phyloP scores from a whole-genome alignment of 1,140 invertebrate genomes.

The Calliopsis andreniformis region DNA sequence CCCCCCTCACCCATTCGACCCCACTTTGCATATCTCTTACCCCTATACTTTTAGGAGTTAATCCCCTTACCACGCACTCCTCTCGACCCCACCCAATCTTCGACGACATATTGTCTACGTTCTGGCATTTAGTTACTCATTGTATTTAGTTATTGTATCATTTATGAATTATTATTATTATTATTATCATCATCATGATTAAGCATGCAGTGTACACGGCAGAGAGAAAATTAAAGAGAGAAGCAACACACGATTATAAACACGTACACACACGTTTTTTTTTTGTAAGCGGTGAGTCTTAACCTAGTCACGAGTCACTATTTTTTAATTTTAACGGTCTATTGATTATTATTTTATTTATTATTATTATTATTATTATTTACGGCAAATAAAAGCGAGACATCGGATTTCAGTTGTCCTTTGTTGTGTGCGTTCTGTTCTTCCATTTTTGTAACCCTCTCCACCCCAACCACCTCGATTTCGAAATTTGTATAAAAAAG shows the following conservation, averaged over 20 bases:
- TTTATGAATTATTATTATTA: conserved; percentile 43
- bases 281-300: conserved; percentile 80
- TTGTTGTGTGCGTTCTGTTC: conserved; percentile 33
- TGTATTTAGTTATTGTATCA: conserved; percentile 55
- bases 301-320: conserved; percentile 82
- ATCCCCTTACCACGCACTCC: background rate
- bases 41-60: background rate
- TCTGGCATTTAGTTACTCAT: conserved; percentile 37
- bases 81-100: background rate
- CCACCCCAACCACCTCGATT: background rate
- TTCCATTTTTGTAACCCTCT: background rate
- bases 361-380: conserved; percentile 81
- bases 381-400: conserved; percentile 77
- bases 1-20: no score
- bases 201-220: conserved; percentile 46
- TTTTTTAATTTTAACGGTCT: conserved; percentile 78
- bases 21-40: background rate
- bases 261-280: conserved; percentile 65
- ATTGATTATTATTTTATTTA: conserved; percentile 81
- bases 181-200: conserved; percentile 52
- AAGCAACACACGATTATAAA: conserved; percentile 41
- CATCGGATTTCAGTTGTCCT: conserved; percentile 69
- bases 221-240: conserved; percentile 16
- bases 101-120: conserved; percentile 2
- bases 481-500: background rate